Percentiles rank a stretch among this genome's conserved stretches.
phyloP scores from a whole-genome alignment of 2,113 vertebrate genomes.

The Nerophis ophidion region DNA sequence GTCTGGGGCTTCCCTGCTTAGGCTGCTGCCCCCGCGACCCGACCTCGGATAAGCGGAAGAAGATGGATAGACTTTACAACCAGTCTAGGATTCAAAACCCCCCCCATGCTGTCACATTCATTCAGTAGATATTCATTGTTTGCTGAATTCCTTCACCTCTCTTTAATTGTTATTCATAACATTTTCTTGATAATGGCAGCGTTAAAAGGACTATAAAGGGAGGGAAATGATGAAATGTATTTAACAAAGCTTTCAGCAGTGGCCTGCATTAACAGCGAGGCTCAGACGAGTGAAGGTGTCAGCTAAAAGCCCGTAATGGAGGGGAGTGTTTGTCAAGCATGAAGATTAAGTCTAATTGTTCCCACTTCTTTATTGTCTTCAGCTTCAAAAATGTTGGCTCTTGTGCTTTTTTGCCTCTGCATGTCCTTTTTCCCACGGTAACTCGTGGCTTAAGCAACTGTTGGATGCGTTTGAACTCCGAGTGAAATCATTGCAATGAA shows the following conservation, averaged over 20 bases:
- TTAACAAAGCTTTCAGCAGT: conserved; percentile 46
- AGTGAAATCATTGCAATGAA: conserved; percentile 10
- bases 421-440: conserved; percentile 19
- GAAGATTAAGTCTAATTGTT: conserved; percentile 56
- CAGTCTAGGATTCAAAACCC: conserved; percentile 7
- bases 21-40: too few relatives aligned
- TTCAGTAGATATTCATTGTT: conserved; percentile 21
- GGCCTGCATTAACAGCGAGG: conserved; percentile 43
- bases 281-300: conserved; percentile 40
- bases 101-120: conserved; percentile 5
- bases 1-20: too few relatives aligned
- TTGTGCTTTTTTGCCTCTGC: conserved; percentile 22
- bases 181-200: conserved; percentile 43
- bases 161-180: conserved; percentile 32
- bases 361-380: conserved; percentile 38
- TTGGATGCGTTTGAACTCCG: conserved; percentile 5
- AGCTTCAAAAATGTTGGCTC: conserved; percentile 32
- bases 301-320: conserved; percentile 58
- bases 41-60: too few relatives aligned
- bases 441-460: conserved; percentile 12
- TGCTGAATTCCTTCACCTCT: conserved; percentile 25
- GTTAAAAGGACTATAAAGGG: conserved; percentile 40
- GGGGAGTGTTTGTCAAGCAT: conserved; percentile 39
- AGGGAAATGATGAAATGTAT: conserved; percentile 45
- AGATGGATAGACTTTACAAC: conserved; percentile 11